phyloP scores from a whole-genome alignment of 2,797 vertebrate genomes.

The Toxotes lorentzi region DNA sequence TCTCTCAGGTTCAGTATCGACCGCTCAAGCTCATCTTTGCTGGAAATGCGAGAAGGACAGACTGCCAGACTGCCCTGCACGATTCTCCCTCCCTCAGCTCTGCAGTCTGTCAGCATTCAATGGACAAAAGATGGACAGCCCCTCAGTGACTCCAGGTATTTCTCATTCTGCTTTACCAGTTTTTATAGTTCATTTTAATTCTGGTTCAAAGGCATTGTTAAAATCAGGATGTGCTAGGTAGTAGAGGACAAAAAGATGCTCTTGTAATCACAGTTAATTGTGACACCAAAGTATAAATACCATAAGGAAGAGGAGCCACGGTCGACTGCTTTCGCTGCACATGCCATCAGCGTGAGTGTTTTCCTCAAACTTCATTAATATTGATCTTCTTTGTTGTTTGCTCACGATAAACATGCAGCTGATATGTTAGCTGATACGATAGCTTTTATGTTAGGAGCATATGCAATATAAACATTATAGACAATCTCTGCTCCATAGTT shows the following conservation, averaged over 20 bases:
- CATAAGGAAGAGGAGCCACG: no score
- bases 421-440: no score
- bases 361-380: no score
- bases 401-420: no score
- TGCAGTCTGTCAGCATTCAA: constrained; percentile 82
- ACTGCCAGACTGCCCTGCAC: constrained; percentile 86
- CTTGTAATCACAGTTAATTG: not conserved
- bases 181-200: not conserved
- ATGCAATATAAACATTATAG: no score
- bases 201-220: not conserved
- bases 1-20: constrained; percentile 86
- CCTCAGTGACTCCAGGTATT: constrained; percentile 87
- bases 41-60: constrained; percentile 87
- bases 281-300: no score
- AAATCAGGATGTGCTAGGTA: not conserved
- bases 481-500: no score
- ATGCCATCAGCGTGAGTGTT: no score
- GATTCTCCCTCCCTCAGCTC: constrained; percentile 81
- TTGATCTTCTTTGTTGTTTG: no score
- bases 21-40: constrained; percentile 71
- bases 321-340: no score
- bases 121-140: constrained; percentile 90
- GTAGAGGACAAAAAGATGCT: not conserved
- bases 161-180: not conserved
- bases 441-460: no score